Base-by-base conservation (phyloP, 2,113 vertebrate species). In the Macquaria australasica region DNA sequence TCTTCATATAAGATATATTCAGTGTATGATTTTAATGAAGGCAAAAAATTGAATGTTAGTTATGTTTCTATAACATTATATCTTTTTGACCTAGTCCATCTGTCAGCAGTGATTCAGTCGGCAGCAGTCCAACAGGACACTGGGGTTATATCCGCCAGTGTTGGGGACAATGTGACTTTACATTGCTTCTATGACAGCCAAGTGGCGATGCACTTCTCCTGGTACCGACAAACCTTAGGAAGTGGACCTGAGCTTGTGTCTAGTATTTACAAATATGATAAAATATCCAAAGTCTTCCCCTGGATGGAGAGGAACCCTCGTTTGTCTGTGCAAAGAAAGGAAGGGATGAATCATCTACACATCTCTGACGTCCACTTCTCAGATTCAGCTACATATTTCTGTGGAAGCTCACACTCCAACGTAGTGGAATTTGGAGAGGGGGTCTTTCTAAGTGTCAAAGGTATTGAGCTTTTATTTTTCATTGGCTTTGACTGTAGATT, bases 351-450 rank as follows among this genome's bases (percentile, higher is more conserved):
- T 72, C 77, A 91, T 64, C 73, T 94, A 23, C 76, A 77, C 45
- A 94, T 95, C 45, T 85, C 74, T 48, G 64, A 86, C 3, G 37
- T 92, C 18, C 56, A 67, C 12, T 2, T 84, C 25, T 86, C 88
- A 11, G 94, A 94, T 77, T 89, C 92, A 20, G 94, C 92, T 0
- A 69, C 66, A 1, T 95, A 95, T 75, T 95, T 89, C 88, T 95
- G 94, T 43, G 92, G 92, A 76, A 91, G 87, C 69, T 90, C 92
- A 0, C 86, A 92, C 79, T 88, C 88, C 67, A 93, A 93, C 66
- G 72, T 80, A n/a, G n/a, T 93, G 76, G 79, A 92, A 37, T 93
- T 95, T 80, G 90, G 84, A 60, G 73, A 87, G 8, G 93, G 92
- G 2, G 81, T 92, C 14, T 80, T 93, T n/a, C 74, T 95, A 60